A percentile compares a stretch with the other conserved stretches of the same genome.
phyloP scores from a whole-genome alignment of 1,140 invertebrate species.

The Nilaparvata lugens region DNA sequence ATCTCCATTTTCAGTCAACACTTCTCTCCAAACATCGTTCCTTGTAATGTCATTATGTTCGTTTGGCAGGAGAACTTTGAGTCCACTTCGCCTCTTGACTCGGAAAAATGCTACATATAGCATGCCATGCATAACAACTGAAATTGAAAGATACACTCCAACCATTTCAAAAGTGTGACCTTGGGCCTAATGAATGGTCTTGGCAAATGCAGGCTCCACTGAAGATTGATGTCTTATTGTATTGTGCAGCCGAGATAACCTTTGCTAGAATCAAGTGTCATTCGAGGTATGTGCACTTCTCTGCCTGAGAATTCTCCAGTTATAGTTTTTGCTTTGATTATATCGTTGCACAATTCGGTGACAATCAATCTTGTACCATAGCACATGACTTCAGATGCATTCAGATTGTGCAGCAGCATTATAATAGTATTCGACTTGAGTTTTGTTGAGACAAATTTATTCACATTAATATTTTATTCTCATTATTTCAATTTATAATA shows the following conservation, averaged over 20 bases:
- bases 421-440: constrained; percentile 14
- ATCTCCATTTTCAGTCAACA: too few relatives aligned
- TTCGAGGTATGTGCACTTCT: constrained; percentile 15
- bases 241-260: constrained; percentile 15
- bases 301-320: constrained; percentile 16
- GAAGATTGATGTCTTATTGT: constrained; percentile 24
- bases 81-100: constrained; percentile 15
- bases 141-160: constrained; percentile 9
- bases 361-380: constrained; percentile 23
- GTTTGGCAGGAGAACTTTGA: constrained; percentile 11
- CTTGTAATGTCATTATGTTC: too few relatives aligned
- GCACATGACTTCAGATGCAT: constrained; percentile 19
- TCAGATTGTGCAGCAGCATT: constrained; percentile 24
- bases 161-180: constrained; percentile 24
- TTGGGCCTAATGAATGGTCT: constrained; percentile 41
- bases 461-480: too few relatives aligned
- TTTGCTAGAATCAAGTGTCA: constrained; percentile 14
- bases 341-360: constrained; percentile 16
- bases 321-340: constrained; percentile 23
- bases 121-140: constrained; percentile 18
- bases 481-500: too few relatives aligned
- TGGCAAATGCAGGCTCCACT: constrained; percentile 38
- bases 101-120: constrained; percentile 19
- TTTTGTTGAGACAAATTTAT: too few relatives aligned
- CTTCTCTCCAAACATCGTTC: too few relatives aligned